These are phyloP conservation scores for Zapus hudsonius DNA, from an alignment of 2,113 vertebrate genomes.

Conservation along the genomic window DNA sequence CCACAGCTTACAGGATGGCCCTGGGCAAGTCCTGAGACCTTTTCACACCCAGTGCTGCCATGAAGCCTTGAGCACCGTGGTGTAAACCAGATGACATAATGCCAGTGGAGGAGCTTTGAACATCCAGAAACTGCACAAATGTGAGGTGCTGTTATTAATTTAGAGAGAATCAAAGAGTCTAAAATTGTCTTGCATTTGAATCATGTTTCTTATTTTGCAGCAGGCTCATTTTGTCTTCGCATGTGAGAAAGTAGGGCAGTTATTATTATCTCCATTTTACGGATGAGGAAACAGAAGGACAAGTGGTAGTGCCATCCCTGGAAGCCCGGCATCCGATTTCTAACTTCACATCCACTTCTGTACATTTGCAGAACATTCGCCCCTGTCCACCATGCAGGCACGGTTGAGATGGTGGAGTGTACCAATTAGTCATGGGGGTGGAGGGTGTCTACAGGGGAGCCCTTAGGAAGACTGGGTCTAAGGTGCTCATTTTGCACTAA, in stretches of 20 bases:
- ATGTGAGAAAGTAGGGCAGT: conserved; percentile 69
- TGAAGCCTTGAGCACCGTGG: not conserved
- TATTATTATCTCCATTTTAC: conserved; percentile 73
- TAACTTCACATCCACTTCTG: not conserved
- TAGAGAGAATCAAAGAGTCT: conserved; percentile 59
- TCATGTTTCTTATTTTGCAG: conserved; percentile 66
- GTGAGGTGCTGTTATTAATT: conserved; percentile 62
- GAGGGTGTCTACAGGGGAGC: not conserved
- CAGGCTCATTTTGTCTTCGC: conserved; percentile 64
- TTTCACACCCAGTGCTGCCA: not conserved
- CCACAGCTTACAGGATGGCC: not conserved
- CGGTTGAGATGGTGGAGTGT: accelerated
- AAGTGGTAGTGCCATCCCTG: not conserved
- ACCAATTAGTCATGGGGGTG: not conserved
- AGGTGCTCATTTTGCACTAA: not conserved
- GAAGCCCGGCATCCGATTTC: not conserved
- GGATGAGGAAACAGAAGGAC: conserved; percentile 72
- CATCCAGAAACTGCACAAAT: not conserved
- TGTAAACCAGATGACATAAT: not conserved
- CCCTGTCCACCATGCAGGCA: not conserved
- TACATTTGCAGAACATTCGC: not conserved
- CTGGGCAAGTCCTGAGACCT: not conserved
- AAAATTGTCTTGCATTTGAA: conserved; percentile 69
- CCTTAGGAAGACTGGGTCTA: not conserved
- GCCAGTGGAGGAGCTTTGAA: conserved; percentile 4